Percentiles rank a stretch among this genome's conserved stretches.
Conservation (phyloP, 92 coral and sea anemone species). For the Anthopleura xanthogrammica region DNA sequence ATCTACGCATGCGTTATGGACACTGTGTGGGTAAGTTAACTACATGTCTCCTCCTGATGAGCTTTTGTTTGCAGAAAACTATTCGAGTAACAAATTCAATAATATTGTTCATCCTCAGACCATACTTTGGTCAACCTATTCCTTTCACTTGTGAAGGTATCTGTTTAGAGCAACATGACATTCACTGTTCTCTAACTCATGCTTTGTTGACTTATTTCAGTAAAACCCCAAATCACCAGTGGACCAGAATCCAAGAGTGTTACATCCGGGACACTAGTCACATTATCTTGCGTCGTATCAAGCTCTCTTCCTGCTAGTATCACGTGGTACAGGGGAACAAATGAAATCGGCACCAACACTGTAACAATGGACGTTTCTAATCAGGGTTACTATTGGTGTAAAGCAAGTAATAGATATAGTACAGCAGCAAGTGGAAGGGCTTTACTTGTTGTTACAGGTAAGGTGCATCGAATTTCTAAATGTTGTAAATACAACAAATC, state of each 20-base stretch:
- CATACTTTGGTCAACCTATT: neutral
- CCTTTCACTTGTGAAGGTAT: neutral
- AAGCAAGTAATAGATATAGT: neutral
- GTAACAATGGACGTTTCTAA: neutral
- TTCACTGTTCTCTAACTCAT: neutral
- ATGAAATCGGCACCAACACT: neutral
- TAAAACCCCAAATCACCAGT: slow-evolving; percentile 41
- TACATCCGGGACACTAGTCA: slow-evolving; percentile 23
- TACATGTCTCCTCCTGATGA: neutral
- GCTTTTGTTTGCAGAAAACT: neutral
- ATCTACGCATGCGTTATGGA: slow-evolving; percentile 10
- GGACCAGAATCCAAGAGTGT: slow-evolving; percentile 39
- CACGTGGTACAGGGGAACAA: slow-evolving; percentile 61
- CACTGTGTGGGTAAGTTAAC: slow-evolving; percentile 24
- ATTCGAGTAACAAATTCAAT: neutral
- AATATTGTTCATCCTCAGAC: neutral
- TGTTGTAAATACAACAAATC: neutral
- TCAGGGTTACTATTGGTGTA: slow-evolving; percentile 23
- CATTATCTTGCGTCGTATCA: slow-evolving; percentile 45
- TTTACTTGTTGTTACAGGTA: slow-evolving; percentile 15
- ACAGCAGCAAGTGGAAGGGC: neutral
- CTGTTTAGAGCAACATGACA: neutral
- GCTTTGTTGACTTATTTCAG: slow-evolving; percentile 13
- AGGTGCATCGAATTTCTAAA: neutral
- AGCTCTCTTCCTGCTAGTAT: slow-evolving; percentile 33